Evolutionary conservation across 2,888 invertebrate species (phyloP).

Genomic region (Hyalella azteca): DNA sequence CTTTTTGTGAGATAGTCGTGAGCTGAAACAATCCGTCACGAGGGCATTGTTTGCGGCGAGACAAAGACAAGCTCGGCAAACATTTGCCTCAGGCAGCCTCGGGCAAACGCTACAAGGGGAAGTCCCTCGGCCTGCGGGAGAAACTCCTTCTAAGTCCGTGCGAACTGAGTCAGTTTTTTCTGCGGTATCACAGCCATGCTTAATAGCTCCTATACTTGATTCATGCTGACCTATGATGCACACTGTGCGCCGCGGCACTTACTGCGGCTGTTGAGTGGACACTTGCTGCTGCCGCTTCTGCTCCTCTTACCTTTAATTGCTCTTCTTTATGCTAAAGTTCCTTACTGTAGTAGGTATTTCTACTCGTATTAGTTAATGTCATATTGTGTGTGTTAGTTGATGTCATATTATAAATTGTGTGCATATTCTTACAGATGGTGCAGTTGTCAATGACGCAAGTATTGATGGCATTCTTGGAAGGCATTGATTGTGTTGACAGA

Average conservation of each 20-base stretch:
- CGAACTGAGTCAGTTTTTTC: background rate
- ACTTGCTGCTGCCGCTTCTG: background rate
- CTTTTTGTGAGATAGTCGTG: too few relatives aligned
- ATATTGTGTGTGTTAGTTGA: too few relatives aligned
- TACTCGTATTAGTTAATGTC: too few relatives aligned
- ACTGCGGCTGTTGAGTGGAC: background rate
- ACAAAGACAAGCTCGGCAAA: background rate
- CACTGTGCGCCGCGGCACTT: background rate
- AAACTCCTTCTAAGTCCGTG: background rate
- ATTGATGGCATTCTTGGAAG: too few relatives aligned
- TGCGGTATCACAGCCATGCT: background rate
- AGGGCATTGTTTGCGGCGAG: background rate
- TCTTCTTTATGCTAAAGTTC: too few relatives aligned
- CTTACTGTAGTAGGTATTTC: too few relatives aligned
- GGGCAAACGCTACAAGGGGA: background rate
- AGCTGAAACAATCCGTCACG: background rate
- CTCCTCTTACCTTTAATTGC: background rate
- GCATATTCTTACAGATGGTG: too few relatives aligned
- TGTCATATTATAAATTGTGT: too few relatives aligned
- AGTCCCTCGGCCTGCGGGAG: background rate
- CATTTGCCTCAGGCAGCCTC: background rate
- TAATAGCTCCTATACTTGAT: background rate
- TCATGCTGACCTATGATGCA: background rate
- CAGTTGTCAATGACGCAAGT: too few relatives aligned
- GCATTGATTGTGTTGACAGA: too few relatives aligned